phyloP scores from a whole-genome alignment of 2,113 vertebrate genomes.

The Notarius quadriscutis region DNA sequence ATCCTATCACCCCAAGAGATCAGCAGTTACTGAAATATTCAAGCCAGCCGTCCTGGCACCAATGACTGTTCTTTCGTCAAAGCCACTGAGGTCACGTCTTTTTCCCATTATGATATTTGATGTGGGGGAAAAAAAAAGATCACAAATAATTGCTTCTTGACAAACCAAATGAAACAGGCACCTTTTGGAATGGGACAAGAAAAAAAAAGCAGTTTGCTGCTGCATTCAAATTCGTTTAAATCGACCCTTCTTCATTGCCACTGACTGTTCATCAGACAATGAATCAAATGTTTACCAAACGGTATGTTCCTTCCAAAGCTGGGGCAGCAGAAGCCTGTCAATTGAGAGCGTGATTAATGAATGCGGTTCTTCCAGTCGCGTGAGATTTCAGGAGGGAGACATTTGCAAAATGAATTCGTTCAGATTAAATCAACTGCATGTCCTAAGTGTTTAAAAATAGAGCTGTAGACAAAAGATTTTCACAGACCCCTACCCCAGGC shows the following conservation, averaged over 20 bases:
- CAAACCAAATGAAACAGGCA: conserved; percentile 12
- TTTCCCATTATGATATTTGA: not conserved
- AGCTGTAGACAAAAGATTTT: conserved; percentile 28
- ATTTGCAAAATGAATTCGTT: conserved; percentile 52
- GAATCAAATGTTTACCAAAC: conserved; percentile 52
- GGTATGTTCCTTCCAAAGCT: conserved; percentile 21
- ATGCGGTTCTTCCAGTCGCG: conserved; percentile 37
- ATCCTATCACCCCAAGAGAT: not conserved
- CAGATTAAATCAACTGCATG: conserved; percentile 51
- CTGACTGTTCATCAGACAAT: conserved; percentile 46
- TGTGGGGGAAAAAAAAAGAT: not conserved
- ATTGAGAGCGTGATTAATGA: conserved; percentile 51
- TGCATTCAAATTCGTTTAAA: conserved; percentile 29
- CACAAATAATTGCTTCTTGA: conserved; percentile 10
- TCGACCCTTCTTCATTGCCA: conserved; percentile 25
- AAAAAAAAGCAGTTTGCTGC: conserved; percentile 4
- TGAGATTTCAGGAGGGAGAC: conserved; percentile 41
- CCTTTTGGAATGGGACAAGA: not conserved
- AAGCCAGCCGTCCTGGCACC: not conserved
- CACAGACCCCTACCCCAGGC: not conserved
- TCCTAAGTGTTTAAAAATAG: conserved; percentile 52
- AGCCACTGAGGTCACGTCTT: not conserved
- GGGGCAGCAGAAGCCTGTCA: conserved; percentile 20
- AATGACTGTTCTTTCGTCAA: not conserved
- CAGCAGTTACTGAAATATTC: not conserved